Evolutionary conservation across 2,888 invertebrate genomes (phyloP).

Genomic region (Bombyx huttoni): DNA sequence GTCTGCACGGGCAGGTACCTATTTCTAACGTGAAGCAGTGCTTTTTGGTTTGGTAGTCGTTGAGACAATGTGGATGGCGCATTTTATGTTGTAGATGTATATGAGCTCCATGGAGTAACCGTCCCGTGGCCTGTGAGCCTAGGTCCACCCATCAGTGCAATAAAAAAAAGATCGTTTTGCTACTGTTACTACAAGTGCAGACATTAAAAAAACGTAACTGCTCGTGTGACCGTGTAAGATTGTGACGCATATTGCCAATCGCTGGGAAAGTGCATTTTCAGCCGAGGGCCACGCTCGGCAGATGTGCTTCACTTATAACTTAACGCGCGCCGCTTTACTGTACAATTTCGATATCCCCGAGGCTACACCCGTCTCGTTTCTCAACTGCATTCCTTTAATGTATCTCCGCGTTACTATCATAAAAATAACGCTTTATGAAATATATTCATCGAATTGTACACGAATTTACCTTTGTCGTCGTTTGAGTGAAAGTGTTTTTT

Average conservation of each 20-base stretch:
- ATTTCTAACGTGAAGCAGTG: too few species aligned
- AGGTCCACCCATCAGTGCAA: too few species aligned
- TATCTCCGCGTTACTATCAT: conserved; percentile 13
- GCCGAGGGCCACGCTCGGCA: conserved; percentile 47
- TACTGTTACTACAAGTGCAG: too few species aligned
- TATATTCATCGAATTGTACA: neutral
- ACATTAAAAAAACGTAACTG: too few species aligned
- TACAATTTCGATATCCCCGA: conserved; percentile 60
- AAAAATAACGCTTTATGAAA: neutral
- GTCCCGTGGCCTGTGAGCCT: too few species aligned
- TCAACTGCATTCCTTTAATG: conserved; percentile 28
- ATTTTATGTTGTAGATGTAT: too few species aligned
- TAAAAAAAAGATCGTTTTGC: too few species aligned
- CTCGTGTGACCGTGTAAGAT: too few species aligned
- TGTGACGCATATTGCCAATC: conserved; percentile 39
- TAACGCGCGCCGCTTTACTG: conserved; percentile 58
- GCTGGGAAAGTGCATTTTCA: conserved; percentile 65
- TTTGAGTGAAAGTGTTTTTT: conserved; percentile 20
- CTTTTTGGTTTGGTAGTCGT: too few species aligned
- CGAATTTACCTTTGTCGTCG: neutral
- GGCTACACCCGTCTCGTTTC: conserved; percentile 33
- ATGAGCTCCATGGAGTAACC: too few species aligned
- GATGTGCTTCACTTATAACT: conserved; percentile 34
- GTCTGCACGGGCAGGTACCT: too few species aligned
- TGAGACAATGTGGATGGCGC: too few species aligned